Percentiles rank a stretch among this genome's conserved stretches.
Evolutionary conservation across 53 echinoderm and acorn worm species (phyloP).

Genomic region (Temnopleurus reevesii): DNA sequence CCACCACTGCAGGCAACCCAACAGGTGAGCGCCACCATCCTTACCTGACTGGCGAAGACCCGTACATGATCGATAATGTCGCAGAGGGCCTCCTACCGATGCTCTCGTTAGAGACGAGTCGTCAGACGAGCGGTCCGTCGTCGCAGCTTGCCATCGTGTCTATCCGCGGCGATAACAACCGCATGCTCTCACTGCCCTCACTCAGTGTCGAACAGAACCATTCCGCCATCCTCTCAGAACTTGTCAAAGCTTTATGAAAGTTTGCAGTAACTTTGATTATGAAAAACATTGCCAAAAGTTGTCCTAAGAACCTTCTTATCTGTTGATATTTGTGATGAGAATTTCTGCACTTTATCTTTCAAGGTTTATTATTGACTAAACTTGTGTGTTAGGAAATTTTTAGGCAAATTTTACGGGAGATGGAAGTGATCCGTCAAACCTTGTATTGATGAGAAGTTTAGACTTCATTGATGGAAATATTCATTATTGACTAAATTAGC

Average conservation of each 20-base stretch:
- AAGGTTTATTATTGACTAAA: too few relatives aligned
- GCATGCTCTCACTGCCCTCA: constrained; percentile 83
- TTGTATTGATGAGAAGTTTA: too few relatives aligned
- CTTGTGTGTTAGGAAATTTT: too few relatives aligned
- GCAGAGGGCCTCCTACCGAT: constrained; percentile 87
- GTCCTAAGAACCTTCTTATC: background rate
- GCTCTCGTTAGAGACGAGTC: constrained; percentile 81
- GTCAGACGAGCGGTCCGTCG: constrained; percentile 71
- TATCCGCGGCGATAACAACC: constrained; percentile 84
- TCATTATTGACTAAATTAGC: too few relatives aligned
- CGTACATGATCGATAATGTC: constrained; percentile 92
- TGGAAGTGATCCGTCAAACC: too few relatives aligned
- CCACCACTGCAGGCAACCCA: background rate
- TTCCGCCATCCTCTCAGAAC: constrained; percentile 85
- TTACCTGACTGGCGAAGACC: constrained; percentile 80
- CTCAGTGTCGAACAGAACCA: constrained; percentile 96
- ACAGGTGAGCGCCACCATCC: background rate
- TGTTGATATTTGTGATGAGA: background rate
- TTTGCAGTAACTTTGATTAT: background rate
- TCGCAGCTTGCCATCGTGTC: constrained; percentile 89
- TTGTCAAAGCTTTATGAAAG: constrained; percentile 94
- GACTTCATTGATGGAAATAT: too few relatives aligned
- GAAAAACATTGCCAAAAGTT: constrained; percentile 19
- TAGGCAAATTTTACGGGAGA: too few relatives aligned
- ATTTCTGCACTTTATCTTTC: background rate